Base-by-base conservation (phyloP, 2,888 invertebrate genomes). In the Acanthosepion pharaonis region DNA sequence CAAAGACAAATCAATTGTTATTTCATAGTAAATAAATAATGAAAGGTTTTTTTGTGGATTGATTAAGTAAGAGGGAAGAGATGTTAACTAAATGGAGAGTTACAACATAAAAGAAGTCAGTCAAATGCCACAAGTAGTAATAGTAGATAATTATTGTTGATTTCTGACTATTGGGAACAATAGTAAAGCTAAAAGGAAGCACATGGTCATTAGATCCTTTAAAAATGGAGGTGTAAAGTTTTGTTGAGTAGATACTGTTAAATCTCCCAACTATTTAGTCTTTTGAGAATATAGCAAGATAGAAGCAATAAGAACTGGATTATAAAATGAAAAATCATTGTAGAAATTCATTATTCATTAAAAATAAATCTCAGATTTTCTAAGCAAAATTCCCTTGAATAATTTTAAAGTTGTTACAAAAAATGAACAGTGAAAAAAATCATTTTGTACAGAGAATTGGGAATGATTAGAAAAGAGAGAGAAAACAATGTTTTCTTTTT, bases 11-110 rank as follows among this genome's bases (percentile, higher is more conserved):
- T 78, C 23, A 11, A 78, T 78, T 33, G 59, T 59, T 78, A 78
- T 78, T 78, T n/a, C 78, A 78, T 78, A 78, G 78, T 78, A 78
- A 78, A 78, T 78, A 78, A 78, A 78, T 78, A n/a, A 33, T n/a
- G 78, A 78, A n/a, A n/a, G n/a, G n/a, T 78, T 78, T n/a, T 78
- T 78, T 11, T 78, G 4, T 78, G 4, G n/a, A 78, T 78, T 33
- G 78, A n/a, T n/a, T 33, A 78, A 78, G n/a, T n/a, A 33, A 78
- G 23, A 3, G 78, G 33, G 78, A 78, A 11, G 78, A n/a, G n/a
- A 78, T n/a, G 78, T 78, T 18, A 78, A 78, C 78, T 78, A 78
- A 78, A 78, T n/a, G 78, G 78, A 78, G n/a, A 78, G n/a, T 33
- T 78, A n/a, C n/a, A n/a, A 78, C 15, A 78, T 78, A 78, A 78